Percentiles rank a stretch among this genome's conserved stretches.
phyloP scores from a whole-genome alignment of 2,797 vertebrate genomes.

The Darevskia nairensis region DNA sequence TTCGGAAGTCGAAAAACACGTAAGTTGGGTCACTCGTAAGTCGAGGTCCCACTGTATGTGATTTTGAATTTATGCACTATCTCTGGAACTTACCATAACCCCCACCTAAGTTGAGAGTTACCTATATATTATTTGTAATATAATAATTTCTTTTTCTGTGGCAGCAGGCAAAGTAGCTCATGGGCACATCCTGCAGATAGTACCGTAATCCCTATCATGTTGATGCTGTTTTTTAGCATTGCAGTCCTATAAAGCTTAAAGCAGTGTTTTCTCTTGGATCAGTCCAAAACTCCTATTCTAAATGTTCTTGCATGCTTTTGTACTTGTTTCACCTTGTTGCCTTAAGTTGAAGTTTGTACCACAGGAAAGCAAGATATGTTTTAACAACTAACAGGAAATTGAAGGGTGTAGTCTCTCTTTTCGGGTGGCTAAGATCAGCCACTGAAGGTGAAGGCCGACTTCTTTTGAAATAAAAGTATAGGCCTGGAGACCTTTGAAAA shows the following conservation, averaged over 20 bases:
- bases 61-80: too few relatives aligned
- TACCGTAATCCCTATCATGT: not conserved
- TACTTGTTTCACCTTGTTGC: constrained; percentile 20
- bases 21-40: too few relatives aligned
- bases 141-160: not conserved
- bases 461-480: not conserved
- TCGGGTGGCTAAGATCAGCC: not conserved
- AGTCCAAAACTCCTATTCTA: constrained; percentile 51
- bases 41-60: too few relatives aligned
- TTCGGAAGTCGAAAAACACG: too few relatives aligned
- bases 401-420: constrained; percentile 12
- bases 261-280: constrained; percentile 32
- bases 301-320: constrained; percentile 35
- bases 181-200: not conserved
- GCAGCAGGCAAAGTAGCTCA: not conserved
- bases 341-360: constrained; percentile 55
- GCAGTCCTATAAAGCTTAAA: not conserved
- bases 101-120: too few relatives aligned
- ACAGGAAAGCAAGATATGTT: constrained; percentile 54
- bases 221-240: not conserved
- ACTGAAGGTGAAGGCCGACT: not conserved
- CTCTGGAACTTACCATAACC: too few relatives aligned
- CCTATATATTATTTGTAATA: not conserved
- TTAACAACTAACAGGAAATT: constrained; percentile 67
- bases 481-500: not conserved